Conservation (phyloP, 2,888 invertebrate species). For the Bombyx huttoni region DNA sequence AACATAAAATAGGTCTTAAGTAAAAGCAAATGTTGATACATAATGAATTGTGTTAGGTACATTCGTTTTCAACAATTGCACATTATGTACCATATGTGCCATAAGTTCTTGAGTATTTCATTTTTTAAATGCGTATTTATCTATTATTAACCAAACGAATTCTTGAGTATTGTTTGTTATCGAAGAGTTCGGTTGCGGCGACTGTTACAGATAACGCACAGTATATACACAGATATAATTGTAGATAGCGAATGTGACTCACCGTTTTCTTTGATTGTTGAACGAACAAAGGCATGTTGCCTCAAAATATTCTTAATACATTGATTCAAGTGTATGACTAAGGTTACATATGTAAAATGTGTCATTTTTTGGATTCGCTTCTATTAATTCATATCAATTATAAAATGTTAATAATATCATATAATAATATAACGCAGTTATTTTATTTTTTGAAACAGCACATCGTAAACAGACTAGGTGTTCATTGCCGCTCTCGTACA, state of each 20-base stretch:
- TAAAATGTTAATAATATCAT: no score
- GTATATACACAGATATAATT: no score
- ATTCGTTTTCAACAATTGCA: no score
- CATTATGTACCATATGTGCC: no score
- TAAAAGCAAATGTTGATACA: no score
- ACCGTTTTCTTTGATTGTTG: slow-evolving; percentile 6
- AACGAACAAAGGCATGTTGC: background rate
- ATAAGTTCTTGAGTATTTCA: slow-evolving; percentile 8
- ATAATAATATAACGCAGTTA: no score
- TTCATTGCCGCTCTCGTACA: no score
- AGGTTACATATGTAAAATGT: background rate
- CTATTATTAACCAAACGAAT: slow-evolving; percentile 8
- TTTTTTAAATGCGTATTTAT: slow-evolving; percentile 10
- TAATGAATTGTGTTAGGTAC: no score
- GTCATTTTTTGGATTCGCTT: background rate
- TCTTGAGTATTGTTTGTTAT: slow-evolving; percentile 28
- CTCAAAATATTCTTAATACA: background rate
- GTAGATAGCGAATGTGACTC: slow-evolving; percentile 19
- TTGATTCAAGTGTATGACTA: background rate
- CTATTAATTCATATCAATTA: no score
- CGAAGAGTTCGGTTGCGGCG: slow-evolving; percentile 22
- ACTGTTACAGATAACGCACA: slow-evolving; percentile 24
- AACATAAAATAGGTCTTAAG: no score
- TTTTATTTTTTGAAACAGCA: no score
- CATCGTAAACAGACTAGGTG: no score